These are phyloP conservation scores for Pachymerium ferrugineum DNA, from an alignment of 2,888 invertebrate species.

Conservation along the genomic window DNA sequence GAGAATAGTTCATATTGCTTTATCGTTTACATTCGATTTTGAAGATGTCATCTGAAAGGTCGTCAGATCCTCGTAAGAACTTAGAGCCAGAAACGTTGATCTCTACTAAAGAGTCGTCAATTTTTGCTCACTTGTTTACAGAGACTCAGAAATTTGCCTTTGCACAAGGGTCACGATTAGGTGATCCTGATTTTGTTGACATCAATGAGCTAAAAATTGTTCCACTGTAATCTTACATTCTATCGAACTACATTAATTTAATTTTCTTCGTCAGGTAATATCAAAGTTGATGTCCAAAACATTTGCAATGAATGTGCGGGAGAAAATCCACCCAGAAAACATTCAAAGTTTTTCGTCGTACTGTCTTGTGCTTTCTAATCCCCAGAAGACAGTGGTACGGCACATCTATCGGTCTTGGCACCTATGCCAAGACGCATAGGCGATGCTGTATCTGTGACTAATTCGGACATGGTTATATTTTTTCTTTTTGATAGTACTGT, in stretches of 20 bases:
- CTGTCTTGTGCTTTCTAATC: background rate
- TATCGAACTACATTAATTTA: background rate
- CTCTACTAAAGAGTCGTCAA: background rate
- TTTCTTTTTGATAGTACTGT: too few species aligned
- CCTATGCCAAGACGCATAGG: too few species aligned
- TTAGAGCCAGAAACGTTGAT: constrained; percentile 46
- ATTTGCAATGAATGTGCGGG: constrained; percentile 57
- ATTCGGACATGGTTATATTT: constrained; percentile 40
- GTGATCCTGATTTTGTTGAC: constrained; percentile 58
- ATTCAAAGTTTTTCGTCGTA: background rate
- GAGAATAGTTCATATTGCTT: constrained; percentile 61
- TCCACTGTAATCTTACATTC: background rate
- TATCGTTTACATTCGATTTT: constrained; percentile 68
- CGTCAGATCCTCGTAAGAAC: constrained; percentile 70
- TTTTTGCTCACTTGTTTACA: constrained; percentile 62
- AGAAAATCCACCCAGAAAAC: constrained; percentile 47
- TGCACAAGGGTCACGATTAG: constrained; percentile 70
- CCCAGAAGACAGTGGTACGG: constrained; percentile 30
- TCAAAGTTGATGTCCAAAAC: constrained; percentile 58
- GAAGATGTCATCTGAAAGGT: constrained; percentile 86
- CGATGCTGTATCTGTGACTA: constrained; percentile 6
- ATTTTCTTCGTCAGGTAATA: constrained; percentile 54
- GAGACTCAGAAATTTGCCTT: constrained; percentile 90
- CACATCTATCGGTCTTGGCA: constrained; percentile 20
- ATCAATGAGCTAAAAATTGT: constrained; percentile 57